Base-by-base conservation (phyloP, 2,888 invertebrate genomes). In the Agrotis clavis region DNA sequence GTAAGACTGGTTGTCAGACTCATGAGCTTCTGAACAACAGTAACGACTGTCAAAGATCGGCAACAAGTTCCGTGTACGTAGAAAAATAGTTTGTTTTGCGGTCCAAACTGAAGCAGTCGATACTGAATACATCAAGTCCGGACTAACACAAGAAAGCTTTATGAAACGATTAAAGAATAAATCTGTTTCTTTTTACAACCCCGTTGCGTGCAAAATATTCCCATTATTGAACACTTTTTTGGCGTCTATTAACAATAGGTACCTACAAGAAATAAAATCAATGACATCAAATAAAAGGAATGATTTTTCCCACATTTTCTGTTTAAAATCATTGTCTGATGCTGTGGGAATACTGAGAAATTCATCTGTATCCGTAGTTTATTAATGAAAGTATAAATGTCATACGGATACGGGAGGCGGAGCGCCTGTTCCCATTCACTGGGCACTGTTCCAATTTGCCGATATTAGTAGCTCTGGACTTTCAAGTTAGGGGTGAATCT, bases 191-290 rank as follows among this genome's bases (percentile, higher is more conserved):
- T 21, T n/a, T 41, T 54, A 25, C 19, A 21, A 41, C 47, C 4
- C n/a, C 47, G 67, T 25, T 56, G 56, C 25, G 45, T 59, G 51
- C 16, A 51, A 51, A 70, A 51, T 41, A 59, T 53, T 77, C 14
- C 19, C 25, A 70, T 59, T 48, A 35, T 70, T 57, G 18, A 16
- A 0, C n/a, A 48, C 11, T 74, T 80, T 54, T 65, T 66, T 54
- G 5, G 13, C 45, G 9, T 56, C 16, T 47, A 35, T 11, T 1
- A 51, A 35, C 41, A 56, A 53, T 60, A n/a, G n/a, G n/a, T n/a
- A n/a, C n/a, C n/a, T n/a, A 19, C 35, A 35, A 35, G 53, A 74
- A 62, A 60, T 45, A 50, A 67, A 77, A 60, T 56, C 63, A 61
- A 56, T 64, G 47, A 51, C 35, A 35, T 35, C 48, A 41, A n/a